These are phyloP conservation scores for Regulus satrapa DNA, from an alignment of 2,113 vertebrate genomes.

Conservation along the genomic window DNA sequence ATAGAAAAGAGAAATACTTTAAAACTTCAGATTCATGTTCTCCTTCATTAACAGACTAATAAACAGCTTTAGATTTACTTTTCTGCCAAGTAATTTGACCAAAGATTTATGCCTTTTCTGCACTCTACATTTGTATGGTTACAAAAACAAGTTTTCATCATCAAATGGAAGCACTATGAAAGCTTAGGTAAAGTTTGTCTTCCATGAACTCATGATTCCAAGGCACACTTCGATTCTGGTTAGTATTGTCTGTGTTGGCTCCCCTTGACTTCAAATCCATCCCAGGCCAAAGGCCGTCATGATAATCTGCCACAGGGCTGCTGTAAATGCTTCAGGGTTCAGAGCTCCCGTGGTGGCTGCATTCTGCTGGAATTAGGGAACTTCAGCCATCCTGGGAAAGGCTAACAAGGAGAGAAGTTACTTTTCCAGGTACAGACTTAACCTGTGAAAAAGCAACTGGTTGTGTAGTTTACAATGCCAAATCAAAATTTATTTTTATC, in stretches of 20 bases:
- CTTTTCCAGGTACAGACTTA: background rate
- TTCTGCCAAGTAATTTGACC: background rate
- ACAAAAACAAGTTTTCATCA: background rate
- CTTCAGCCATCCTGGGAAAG: rapidly evolving
- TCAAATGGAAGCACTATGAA: background rate
- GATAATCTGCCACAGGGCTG: background rate
- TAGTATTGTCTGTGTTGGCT: background rate
- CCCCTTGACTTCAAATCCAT: background rate
- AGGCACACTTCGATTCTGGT: background rate
- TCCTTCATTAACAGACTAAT: background rate
- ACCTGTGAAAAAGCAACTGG: background rate
- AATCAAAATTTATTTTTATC: background rate
- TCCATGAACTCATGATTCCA: background rate
- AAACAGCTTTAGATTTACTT: background rate
- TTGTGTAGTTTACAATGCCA: background rate
- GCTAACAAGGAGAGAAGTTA: background rate
- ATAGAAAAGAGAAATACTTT: background rate
- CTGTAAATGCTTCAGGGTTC: background rate
- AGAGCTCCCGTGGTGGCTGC: background rate
- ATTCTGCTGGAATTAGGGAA: background rate
- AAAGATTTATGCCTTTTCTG: background rate
- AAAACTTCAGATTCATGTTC: background rate
- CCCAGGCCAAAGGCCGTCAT: background rate
- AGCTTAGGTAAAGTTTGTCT: background rate
- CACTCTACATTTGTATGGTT: background rate